phyloP scores from a whole-genome alignment of 2,113 vertebrate species.

The Ammodytes marinus region DNA sequence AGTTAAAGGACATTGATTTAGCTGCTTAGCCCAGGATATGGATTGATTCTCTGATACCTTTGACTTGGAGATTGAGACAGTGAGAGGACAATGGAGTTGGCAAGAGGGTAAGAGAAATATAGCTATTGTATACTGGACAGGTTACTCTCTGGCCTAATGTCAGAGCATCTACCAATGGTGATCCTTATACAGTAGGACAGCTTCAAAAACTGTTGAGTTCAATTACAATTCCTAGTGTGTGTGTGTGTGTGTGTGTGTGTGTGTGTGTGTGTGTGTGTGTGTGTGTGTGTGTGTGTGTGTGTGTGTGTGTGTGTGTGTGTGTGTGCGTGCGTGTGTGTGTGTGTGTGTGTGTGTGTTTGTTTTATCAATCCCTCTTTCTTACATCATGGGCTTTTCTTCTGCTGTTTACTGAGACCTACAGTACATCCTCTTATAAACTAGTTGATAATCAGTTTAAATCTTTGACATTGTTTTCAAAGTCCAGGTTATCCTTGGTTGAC shows the following conservation, averaged over 20 bases:
- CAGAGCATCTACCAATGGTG: too few species aligned
- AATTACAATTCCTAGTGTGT: too few species aligned
- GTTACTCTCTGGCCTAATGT: conserved; percentile 10
- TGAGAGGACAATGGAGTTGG: conserved; percentile 17
- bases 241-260: too few species aligned
- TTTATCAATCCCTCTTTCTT: neutral
- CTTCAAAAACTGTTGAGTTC: neutral
- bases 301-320: too few species aligned
- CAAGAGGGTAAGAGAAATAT: neutral
- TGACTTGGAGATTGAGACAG: conserved; percentile 33
- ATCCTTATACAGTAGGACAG: neutral
- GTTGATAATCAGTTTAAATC: neutral
- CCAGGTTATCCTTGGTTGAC: neutral
- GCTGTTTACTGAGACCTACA: neutral
- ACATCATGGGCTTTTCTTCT: neutral
- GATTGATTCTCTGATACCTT: conserved; percentile 50
- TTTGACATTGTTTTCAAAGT: neutral
- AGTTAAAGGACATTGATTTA: conserved; percentile 66
- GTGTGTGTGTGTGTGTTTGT: too few species aligned
- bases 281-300: too few species aligned
- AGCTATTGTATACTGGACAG: conserved; percentile 15
- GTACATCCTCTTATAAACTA: neutral
- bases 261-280: too few species aligned
- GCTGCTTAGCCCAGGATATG: conserved; percentile 36
- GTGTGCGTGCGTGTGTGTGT: too few species aligned